phyloP scores from a whole-genome alignment of 2,888 invertebrate species.

The Monoplex corrugatus region DNA sequence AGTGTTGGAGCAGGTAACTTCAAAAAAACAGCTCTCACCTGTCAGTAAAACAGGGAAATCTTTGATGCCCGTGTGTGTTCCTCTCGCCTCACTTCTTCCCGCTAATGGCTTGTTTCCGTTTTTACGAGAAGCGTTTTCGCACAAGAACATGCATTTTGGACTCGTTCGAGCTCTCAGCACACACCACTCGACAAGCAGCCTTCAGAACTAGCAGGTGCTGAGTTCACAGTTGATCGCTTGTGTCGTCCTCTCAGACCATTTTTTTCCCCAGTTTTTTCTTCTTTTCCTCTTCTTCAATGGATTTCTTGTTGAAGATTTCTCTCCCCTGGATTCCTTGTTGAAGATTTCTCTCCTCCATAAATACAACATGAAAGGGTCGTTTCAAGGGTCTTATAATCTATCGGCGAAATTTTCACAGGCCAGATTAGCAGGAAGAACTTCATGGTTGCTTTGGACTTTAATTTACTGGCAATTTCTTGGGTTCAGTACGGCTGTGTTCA shows the following conservation, averaged over 20 bases:
- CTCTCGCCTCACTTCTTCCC: constrained; percentile 19
- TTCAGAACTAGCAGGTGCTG: background rate
- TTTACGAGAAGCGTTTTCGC: background rate
- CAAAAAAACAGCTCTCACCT: constrained; percentile 37
- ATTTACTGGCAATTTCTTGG: too few relatives aligned
- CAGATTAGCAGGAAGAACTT: too few relatives aligned
- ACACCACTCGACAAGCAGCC: background rate
- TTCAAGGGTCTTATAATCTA: too few relatives aligned
- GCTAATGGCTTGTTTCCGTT: constrained; percentile 28
- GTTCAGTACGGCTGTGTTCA: too few relatives aligned
- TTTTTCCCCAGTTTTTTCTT: background rate
- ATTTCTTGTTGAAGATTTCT: background rate
- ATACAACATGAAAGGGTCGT: too few relatives aligned
- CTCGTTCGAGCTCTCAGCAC: background rate
- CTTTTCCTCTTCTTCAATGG: background rate
- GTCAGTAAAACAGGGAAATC: constrained; percentile 23
- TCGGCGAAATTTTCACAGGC: too few relatives aligned
- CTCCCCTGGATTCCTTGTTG: background rate
- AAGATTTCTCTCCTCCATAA: background rate
- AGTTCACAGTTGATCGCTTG: background rate
- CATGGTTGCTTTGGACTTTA: too few relatives aligned
- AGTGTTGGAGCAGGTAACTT: constrained; percentile 5
- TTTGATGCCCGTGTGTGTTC: constrained; percentile 42
- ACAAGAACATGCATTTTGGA: background rate
- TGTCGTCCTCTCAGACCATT: too few relatives aligned